Conservation (phyloP, 2,797 vertebrate genomes). For the Phoxinus dragarum region DNA sequence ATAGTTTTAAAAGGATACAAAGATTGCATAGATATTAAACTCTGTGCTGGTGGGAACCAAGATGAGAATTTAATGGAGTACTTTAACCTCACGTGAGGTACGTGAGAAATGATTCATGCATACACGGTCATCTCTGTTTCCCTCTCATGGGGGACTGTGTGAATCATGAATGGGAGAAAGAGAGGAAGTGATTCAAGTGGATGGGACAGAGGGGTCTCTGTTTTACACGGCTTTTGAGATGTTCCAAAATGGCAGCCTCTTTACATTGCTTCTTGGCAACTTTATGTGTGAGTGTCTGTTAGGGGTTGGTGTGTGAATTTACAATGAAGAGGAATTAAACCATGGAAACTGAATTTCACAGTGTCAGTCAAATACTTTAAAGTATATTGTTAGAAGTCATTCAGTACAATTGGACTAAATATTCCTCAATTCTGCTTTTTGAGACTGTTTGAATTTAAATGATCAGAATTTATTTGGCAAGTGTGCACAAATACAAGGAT, state of each 20-base stretch:
- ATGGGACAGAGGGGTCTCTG: slow-evolving; percentile 54
- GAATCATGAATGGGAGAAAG: slow-evolving; percentile 48
- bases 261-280: slow-evolving; percentile 81
- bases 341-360: slow-evolving; percentile 35
- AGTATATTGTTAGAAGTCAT: not conserved
- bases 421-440: not conserved
- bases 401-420: not conserved
- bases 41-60: not conserved
- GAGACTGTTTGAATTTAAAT: not conserved
- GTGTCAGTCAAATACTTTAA: slow-evolving; percentile 33
- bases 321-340: slow-evolving; percentile 32
- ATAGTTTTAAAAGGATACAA: not conserved
- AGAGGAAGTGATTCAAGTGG: slow-evolving; percentile 50
- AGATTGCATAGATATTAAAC: not conserved
- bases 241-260: slow-evolving; percentile 76
- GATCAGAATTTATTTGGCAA: not conserved
- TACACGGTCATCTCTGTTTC: slow-evolving; percentile 28
- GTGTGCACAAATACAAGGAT: not conserved
- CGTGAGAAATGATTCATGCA: slow-evolving; percentile 22
- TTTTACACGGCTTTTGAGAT: slow-evolving; percentile 57
- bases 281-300: slow-evolving; percentile 35
- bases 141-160: slow-evolving; percentile 40
- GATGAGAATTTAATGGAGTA: not conserved
- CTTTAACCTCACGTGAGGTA: slow-evolving; percentile 8
- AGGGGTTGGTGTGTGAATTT: slow-evolving; percentile 41